Evolutionary conservation across 2,888 invertebrate genomes (phyloP).

Genomic region (Melangyna quadrimaculata): DNA sequence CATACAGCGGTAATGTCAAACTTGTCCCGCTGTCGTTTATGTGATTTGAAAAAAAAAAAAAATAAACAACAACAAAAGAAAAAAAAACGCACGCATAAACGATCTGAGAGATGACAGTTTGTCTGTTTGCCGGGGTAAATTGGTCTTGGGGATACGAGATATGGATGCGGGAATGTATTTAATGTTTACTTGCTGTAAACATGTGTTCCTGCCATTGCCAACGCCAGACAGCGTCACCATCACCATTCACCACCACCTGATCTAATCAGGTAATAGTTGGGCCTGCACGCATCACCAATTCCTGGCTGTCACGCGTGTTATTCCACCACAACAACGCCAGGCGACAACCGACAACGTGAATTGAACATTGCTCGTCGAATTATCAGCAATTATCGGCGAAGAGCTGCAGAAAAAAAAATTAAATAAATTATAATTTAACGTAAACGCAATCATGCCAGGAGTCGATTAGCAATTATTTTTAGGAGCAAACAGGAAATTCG

Average conservation of each 20-base stretch:
- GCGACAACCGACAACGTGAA: conserved; percentile 32
- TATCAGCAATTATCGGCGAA: conserved; percentile 69
- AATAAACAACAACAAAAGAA: not conserved
- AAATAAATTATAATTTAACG: conserved; percentile 8
- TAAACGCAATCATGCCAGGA: conserved; percentile 68
- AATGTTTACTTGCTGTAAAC: conserved; percentile 62
- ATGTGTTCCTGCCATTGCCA: conserved; percentile 53
- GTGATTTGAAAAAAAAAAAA: conserved; percentile 25
- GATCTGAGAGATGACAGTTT: conserved; percentile 52
- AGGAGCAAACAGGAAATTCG: conserved; percentile 71
- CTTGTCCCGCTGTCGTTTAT: conserved; percentile 57
- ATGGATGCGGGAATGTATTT: conserved; percentile 3
- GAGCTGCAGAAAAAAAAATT: conserved; percentile 9
- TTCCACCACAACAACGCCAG: conserved; percentile 47
- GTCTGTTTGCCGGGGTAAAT: conserved; percentile 3
- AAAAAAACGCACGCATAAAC: conserved; percentile 37
- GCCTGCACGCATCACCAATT: conserved; percentile 66
- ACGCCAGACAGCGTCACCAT: conserved; percentile 1
- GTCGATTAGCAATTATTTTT: conserved; percentile 72
- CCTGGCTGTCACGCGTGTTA: conserved; percentile 61
- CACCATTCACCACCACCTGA: conserved; percentile 58
- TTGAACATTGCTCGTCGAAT: conserved; percentile 70
- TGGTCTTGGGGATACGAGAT: not conserved
- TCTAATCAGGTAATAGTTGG: conserved; percentile 71
- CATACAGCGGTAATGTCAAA: conserved; percentile 58